Percentiles rank a stretch among this genome's conserved stretches.
Evolutionary conservation across 2,113 vertebrate species (phyloP).

Genomic region (Brachypteracias leptosomus): DNA sequence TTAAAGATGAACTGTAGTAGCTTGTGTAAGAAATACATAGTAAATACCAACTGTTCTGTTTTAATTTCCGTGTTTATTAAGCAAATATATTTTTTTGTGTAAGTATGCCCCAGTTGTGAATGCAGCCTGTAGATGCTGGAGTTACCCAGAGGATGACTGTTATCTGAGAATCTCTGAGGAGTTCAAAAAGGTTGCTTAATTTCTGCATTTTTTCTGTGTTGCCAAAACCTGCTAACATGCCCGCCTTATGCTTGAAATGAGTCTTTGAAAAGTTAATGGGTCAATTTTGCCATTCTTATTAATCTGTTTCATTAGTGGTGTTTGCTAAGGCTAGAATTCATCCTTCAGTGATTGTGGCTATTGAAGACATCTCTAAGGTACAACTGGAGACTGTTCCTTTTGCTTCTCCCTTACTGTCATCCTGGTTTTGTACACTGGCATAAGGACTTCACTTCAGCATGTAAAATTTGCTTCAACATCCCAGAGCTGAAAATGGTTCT

Average conservation of each 20-base stretch:
- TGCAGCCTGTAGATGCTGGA: neutral
- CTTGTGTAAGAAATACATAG: neutral
- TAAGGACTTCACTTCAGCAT: neutral
- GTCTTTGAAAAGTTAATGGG: neutral
- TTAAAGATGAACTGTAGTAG: neutral
- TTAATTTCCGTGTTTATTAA: slow-evolving; percentile 30
- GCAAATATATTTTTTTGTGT: neutral
- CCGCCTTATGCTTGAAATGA: neutral
- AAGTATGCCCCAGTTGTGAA: neutral
- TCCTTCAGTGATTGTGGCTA: neutral
- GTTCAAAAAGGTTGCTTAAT: neutral
- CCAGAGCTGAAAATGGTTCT: neutral
- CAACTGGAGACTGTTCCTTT: neutral
- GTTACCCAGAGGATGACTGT: neutral
- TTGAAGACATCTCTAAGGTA: neutral
- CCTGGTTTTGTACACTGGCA: neutral
- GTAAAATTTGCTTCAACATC: neutral
- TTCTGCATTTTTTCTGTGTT: neutral
- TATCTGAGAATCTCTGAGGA: neutral
- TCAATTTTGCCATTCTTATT: neutral
- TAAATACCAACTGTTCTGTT: neutral
- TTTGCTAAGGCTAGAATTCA: neutral
- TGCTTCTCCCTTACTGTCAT: neutral
- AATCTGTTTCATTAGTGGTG: neutral
- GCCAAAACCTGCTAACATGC: neutral